Base-by-base conservation (phyloP, 2,888 invertebrate genomes). In the Sminthurinus aureus region DNA sequence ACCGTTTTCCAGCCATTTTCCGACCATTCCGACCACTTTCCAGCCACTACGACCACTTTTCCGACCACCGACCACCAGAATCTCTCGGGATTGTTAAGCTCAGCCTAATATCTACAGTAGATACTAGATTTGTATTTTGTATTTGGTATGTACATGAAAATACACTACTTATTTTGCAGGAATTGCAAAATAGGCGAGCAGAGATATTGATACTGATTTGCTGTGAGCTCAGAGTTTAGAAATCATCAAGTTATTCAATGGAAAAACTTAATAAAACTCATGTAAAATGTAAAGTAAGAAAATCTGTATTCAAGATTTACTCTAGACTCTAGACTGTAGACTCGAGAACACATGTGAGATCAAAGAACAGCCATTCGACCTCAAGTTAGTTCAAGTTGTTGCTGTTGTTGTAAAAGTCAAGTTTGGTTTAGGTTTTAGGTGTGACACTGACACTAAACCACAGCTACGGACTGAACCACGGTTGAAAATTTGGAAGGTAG, bases 401-500 rank as follows among this genome's bases (percentile, higher is more conserved):
- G 38, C 38, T 4, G 6, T n/a, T n/a, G 38, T 38, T 38, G 38
- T 1, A 38, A 38, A 6, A 38, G 38, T n/a, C 67, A 67, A 67
- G 15, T 64, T 64, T 64, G 13, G 13, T 64, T 64, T 64, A 64
- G 64, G n/a, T 20, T 38, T 22, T 22, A 71, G 71, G 71, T 71
- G 71, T 71, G 71, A 71, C 71, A 71, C 71, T 71, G 71, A 71
- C 24, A 26, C 15, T 71, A 67, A 71, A 71, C 71, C 71, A 71
- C 71, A 71, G 58, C 58, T 13, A 52, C 52, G 52, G 52, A 52
- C n/a, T n/a, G n/a, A n/a, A n/a, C 52, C 71, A 71, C 26, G 26
- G 71, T 15, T 64, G 64, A 15, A 18, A 18, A n/a, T 64, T 15
- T 64, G 64, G n/a, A 18, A 18, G 18, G 3, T 8, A 64, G 3